Evolutionary conservation across 2,888 invertebrate genomes (phyloP), one percentile per base, ranked within the genome.

Genomic region (Conops quadrifasciatus): DNA sequence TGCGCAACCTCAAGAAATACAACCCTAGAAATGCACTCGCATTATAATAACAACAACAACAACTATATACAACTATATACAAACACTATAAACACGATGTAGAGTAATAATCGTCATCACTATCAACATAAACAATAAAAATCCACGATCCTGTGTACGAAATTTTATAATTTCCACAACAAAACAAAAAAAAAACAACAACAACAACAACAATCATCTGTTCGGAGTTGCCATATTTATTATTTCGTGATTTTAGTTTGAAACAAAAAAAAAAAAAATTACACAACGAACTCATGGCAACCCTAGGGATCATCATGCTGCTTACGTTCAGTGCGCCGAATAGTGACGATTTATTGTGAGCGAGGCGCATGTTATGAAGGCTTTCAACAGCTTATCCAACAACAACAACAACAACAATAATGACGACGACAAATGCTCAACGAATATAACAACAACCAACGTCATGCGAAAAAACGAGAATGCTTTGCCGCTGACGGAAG

Each of bases 241-340:
- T 67, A 58, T 36, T 67, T 58, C 67, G 58, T 67, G 58, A 67
- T 56, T 58, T 21, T 56, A 45, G 43, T 56, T 26, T 28, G 15
- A 59, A 59, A 36, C 4, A 36, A 36, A 36, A 36, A 9, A 36
- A 36, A 19, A 51, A 5, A 3, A 51, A n/a, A 51, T 21, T 51
- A 51, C 51, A 51, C n/a, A 51, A 5, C 3, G 51, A 51, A 9
- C 51, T 51, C 24, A 1, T 56, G 56, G 56, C 4, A 56, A 56
- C 56, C 56, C 56, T 56, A 1, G 0, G 13, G 1, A 11, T 3
- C 13, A 43, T 19, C 13, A 43, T 19, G 51, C 51, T 15, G 51
- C 43, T 56, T 24, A 75, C 76, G 83, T 81, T 82, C 82, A 82
- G 83, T 82, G 78, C 82, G 80, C 81, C 81, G 78, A 78, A 82